Conservation (phyloP, 2,888 invertebrate species). For the Griposia aprilina region DNA sequence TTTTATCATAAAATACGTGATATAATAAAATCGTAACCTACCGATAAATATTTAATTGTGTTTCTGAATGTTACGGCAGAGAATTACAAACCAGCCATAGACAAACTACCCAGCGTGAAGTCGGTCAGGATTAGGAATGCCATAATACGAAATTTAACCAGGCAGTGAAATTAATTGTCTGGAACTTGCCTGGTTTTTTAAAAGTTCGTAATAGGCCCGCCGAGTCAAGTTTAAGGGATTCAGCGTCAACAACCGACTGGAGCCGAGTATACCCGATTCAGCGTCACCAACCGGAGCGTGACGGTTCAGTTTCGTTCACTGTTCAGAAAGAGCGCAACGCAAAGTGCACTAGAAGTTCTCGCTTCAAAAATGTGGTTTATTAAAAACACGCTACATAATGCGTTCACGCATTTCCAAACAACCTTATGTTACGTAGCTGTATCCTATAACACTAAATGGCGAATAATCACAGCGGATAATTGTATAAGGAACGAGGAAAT, state of each 20-base stretch:
- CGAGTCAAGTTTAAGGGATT: no score
- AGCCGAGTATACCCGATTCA: background rate
- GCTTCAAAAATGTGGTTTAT: background rate
- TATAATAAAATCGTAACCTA: no score
- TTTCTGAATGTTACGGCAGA: no score
- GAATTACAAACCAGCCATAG: no score
- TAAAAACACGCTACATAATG: background rate
- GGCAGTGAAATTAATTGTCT: no score
- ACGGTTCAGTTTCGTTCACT: background rate
- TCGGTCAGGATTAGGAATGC: no score
- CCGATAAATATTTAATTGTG: no score
- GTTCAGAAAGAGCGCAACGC: background rate
- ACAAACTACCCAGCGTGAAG: no score
- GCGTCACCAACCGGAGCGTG: background rate
- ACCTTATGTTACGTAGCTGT: conserved; percentile 27
- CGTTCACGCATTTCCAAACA: background rate
- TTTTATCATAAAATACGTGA: no score
- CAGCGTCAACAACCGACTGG: background rate
- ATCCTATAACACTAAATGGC: conserved; percentile 41
- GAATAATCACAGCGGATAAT: conserved; percentile 51
- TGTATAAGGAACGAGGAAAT: conserved; percentile 63
- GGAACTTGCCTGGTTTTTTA: no score
- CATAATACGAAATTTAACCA: no score
- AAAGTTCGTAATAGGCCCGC: no score
- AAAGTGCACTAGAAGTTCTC: background rate